Evolutionary conservation across 2,797 vertebrate genomes (phyloP), one percentile per base, ranked within the genome.

Genomic region (Remorina albescens): DNA sequence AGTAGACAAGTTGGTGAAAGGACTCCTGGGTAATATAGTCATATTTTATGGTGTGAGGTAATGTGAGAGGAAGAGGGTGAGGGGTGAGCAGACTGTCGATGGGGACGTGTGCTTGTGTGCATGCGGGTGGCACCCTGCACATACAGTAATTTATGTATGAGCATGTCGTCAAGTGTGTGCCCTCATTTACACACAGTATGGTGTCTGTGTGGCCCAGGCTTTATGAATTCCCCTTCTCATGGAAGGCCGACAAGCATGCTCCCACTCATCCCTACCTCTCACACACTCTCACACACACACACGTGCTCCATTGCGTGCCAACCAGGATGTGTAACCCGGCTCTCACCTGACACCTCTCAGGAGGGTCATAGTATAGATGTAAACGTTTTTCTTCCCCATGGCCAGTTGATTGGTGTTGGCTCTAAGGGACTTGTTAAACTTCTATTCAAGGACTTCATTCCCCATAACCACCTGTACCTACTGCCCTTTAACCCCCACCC

Each of bases 31-130:
- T 86, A 88, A 91, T 84, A 84, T 62, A 47, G 76, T 53, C 57
- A 13, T 78, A 54, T 80, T 94, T 94, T 92, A 93, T 91, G 68
- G 82, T 81, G 76, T 92, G 92, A 92, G 91, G 91, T 93, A 89
- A 93, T 90, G 80, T 78, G 81, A 88, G 77, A 87, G 78, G 76
- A 49, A 69, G 62, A 62, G 70, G 83, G 75, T 67, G 60, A 78
- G 60, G 72, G 79, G 68, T 18, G 16, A 75, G 37, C 28, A 74
- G 71, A 81, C 71, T 72, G 74, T 44, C 46, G 71, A 72, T 37
- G 75, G 59, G 42, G 76, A 67, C 50, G 58, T 62, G 76, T 76
- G 70, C 69, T 74, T 74, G 71, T 73, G 76, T 74, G 80, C 15
- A 42, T 78, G 65, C 57, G 78, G 81, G 89, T 86, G 83, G 85